These are phyloP conservation scores for Drosophila cracens DNA, from an alignment of 2,888 invertebrate species.

Conservation along the genomic window DNA sequence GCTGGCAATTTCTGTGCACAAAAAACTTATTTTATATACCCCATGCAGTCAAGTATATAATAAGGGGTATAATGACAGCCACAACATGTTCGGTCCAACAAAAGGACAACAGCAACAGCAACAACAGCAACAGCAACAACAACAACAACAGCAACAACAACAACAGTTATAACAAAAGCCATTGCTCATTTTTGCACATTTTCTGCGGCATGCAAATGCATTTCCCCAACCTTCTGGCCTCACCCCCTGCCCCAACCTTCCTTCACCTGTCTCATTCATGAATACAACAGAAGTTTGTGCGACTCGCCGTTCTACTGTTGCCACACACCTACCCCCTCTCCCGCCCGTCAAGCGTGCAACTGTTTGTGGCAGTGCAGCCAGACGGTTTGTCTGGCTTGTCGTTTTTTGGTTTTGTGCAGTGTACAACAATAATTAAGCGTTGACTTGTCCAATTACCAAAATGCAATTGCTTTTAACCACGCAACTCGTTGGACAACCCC, in stretches of 20 bases:
- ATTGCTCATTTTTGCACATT: constrained; percentile 79
- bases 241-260: background rate
- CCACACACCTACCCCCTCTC: background rate
- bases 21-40: constrained; percentile 18
- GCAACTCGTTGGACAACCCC: constrained; percentile 48
- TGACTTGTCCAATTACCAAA: constrained; percentile 82
- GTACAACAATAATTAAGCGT: constrained; percentile 79
- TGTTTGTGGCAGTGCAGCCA: constrained; percentile 37
- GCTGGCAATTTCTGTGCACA: background rate
- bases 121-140: background rate
- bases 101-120: constrained; percentile 9
- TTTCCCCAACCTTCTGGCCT: background rate
- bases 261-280: constrained; percentile 15
- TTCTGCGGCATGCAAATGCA: constrained; percentile 50
- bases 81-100: constrained; percentile 29
- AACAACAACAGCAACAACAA: constrained; percentile 1
- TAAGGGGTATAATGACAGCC: constrained; percentile 53
- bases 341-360: background rate
- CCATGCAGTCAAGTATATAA: constrained; percentile 1
- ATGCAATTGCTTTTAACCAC: constrained; percentile 80
- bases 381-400: constrained; percentile 63
- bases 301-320: constrained; percentile 15
- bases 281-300: constrained; percentile 44
- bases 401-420: constrained; percentile 24
- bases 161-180: constrained; percentile 48